phyloP scores from a whole-genome alignment of 2,113 vertebrate species.

The Murina feae region DNA sequence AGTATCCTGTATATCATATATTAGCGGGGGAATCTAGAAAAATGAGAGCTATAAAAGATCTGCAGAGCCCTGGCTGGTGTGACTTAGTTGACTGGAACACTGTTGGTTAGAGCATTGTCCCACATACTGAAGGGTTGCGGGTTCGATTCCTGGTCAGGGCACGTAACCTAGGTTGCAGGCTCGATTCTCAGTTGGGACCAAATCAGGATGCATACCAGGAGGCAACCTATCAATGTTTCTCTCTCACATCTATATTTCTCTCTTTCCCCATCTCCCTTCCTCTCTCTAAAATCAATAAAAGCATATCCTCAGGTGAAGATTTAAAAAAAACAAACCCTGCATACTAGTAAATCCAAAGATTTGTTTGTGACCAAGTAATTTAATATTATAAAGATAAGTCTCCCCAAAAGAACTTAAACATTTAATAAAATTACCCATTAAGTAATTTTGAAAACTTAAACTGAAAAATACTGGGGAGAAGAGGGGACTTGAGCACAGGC shows the following conservation, averaged over 20 bases:
- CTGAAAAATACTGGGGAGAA: neutral
- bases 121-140: neutral
- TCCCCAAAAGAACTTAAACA: neutral
- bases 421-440: slow-evolving; percentile 14
- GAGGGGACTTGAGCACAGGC: neutral
- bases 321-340: neutral
- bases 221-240: neutral
- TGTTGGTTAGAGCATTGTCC: neutral
- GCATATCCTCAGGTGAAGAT: neutral
- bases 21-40: neutral
- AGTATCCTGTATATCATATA: neutral
- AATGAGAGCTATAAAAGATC: neutral
- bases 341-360: neutral
- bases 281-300: neutral
- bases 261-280: neutral
- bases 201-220: neutral
- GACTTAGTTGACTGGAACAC: neutral
- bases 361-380: neutral
- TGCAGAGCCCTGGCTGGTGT: neutral
- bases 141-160: neutral
- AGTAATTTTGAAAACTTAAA: slow-evolving; percentile 8
- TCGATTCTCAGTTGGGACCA: neutral
- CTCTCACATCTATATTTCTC: neutral
- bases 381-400: neutral
- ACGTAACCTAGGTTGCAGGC: neutral